Evolutionary conservation across 53 echinoderm and acorn worm species (phyloP), one percentile per base, ranked within the genome.

Genomic region (Holothuria leucospilota): DNA sequence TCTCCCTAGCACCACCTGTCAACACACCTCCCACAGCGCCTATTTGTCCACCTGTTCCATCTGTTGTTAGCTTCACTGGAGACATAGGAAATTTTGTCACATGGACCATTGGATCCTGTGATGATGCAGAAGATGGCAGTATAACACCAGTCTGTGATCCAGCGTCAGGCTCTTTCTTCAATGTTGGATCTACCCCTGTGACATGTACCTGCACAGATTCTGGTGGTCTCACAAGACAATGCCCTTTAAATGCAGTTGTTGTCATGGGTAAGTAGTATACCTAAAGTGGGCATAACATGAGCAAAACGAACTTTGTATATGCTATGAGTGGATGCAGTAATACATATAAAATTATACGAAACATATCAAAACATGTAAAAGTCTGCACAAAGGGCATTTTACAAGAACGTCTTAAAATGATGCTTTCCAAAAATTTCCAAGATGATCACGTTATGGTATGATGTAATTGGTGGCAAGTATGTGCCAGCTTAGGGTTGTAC

Each of bases 31-130:
- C 34, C 9, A 39, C 71, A 12, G 11, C 30, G 4, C 34, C 71
- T 18, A 14, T 9, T 27, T 70, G 71, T 13, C 71, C 71, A 34
- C 8, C 34, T 39, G 71, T 70, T 41, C 71, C 26, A 23, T 49
- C 72, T 40, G 72, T 72, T 21, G 41, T 42, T 23, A 72, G 72
- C 72, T 21, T 39, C 13, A 5, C 6, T 13, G 72, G 72, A 0
- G 42, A 72, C 72, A 40, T 72, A 20, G 72, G 72, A n/a, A 41
- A 72, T 21, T 10, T 42, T 72, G 72, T 72, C 12, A 9, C 27
- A 1, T 72, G 72, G 72, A n/a, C 12, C 5, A 72, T 72, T 72
- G 21, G 21, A 29, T 12, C n/a, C 41, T 72, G 72, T 13, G n/a
- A 23, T 20, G 72, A 72, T 29, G n/a, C 0, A 29, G 42, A 72